phyloP scores from a whole-genome alignment of 2,113 vertebrate genomes.

The cat (Felis catus) region F.catus_Fca126_mat1.0 CM031416.1:109477001-109477500 shows the following conservation, averaged over 20 bases:
- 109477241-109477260: slow-evolving; percentile 21
- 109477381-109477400: neutral
- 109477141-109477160: slow-evolving; percentile 12
- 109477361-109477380: neutral
- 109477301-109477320: slow-evolving; percentile 60
- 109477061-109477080: neutral
- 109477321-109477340: slow-evolving; percentile 36
- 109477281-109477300: slow-evolving; percentile 25
- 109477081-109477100: slow-evolving; percentile 1
- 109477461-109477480: neutral
- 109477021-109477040: neutral
- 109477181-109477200: slow-evolving; percentile 34
- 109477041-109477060: no score
- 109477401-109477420: slow-evolving; percentile 39
- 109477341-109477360: slow-evolving; percentile 50
- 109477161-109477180: slow-evolving; percentile 57
- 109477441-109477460: neutral
- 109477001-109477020: neutral
- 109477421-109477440: neutral
- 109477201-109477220: slow-evolving; percentile 11
- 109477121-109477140: neutral
- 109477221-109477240: slow-evolving; percentile 42
- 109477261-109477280: slow-evolving; percentile 55
- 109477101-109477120: slow-evolving; percentile 14
- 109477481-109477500: neutral